phyloP scores from a whole-genome alignment of 1,140 invertebrate genomes.

The Neodiprion lecontei region DNA sequence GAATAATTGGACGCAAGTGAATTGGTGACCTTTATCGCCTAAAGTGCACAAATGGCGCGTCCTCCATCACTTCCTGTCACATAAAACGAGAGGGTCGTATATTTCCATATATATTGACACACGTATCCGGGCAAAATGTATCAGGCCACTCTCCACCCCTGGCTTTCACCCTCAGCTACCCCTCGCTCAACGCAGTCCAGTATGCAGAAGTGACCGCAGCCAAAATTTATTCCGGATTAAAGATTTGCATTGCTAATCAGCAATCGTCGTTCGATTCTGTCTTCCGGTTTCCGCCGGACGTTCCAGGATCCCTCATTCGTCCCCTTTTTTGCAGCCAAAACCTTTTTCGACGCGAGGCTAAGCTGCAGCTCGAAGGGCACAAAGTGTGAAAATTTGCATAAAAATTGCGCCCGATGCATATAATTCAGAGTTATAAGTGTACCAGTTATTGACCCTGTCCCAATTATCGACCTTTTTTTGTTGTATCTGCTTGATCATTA shows the following conservation, averaged over 20 bases:
- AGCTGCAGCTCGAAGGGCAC: background rate
- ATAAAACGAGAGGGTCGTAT: slow-evolving; percentile 16
- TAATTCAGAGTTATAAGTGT: too few species aligned
- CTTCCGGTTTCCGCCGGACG: background rate
- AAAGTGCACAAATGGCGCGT: slow-evolving; percentile 24
- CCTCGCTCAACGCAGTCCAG: too few species aligned
- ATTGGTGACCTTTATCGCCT: slow-evolving; percentile 28
- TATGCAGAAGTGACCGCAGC: slow-evolving; percentile 19
- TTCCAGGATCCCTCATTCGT: background rate
- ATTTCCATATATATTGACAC: slow-evolving; percentile 17
- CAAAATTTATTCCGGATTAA: slow-evolving; percentile 25
- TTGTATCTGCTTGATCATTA: too few species aligned
- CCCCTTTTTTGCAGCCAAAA: background rate
- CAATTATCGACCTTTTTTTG: too few species aligned
- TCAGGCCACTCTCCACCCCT: background rate
- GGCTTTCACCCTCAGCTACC: background rate
- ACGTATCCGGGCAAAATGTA: background rate
- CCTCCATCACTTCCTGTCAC: slow-evolving; percentile 15
- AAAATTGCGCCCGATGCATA: too few species aligned
- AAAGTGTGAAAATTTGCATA: too few species aligned
- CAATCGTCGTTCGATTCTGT: slow-evolving; percentile 32
- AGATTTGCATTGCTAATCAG: slow-evolving; percentile 39
- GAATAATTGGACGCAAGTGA: slow-evolving; percentile 32
- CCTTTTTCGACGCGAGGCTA: background rate
- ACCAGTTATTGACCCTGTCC: too few species aligned